A percentile compares a stretch with the other conserved stretches of the same genome.
Conservation (phyloP, 1,140 invertebrate species). For the Apocrypta bakeri region DNA sequence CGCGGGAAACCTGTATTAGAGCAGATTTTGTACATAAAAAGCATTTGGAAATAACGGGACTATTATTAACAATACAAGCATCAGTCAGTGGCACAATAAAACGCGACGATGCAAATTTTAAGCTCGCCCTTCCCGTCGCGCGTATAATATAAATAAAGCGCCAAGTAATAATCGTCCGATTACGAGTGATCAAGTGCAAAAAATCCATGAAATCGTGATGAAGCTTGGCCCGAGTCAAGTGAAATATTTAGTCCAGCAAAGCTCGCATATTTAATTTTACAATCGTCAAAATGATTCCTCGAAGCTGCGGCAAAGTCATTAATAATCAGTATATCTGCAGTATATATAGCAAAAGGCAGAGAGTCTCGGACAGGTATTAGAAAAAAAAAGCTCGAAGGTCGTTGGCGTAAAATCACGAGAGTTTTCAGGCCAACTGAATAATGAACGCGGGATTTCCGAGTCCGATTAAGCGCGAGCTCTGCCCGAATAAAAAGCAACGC, state of each 20-base stretch:
- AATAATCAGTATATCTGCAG: not conserved
- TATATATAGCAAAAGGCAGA: too few relatives aligned
- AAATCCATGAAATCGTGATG: not conserved
- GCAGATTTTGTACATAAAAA: too few relatives aligned
- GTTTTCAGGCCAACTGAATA: slow-evolving; percentile 10
- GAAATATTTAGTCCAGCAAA: not conserved
- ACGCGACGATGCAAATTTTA: not conserved
- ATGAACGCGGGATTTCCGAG: not conserved
- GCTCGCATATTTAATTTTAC: not conserved
- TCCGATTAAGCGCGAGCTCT: not conserved
- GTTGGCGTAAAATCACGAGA: not conserved
- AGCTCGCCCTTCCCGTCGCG: not conserved
- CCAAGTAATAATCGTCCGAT: not conserved
- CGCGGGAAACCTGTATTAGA: too few relatives aligned
- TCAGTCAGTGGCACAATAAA: too few relatives aligned
- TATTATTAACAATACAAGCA: too few relatives aligned
- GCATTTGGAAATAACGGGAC: too few relatives aligned
- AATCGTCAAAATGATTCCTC: not conserved
- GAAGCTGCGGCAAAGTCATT: not conserved
- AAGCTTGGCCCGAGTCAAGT: not conserved
- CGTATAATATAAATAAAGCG: not conserved
- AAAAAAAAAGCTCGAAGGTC: not conserved
- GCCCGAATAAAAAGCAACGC: not conserved
- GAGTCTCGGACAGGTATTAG: too few relatives aligned
- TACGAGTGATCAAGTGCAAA: not conserved